These are phyloP conservation scores for Melinaea marsaeus DNA, from an alignment of 2,888 invertebrate species.

Conservation along the genomic window DNA sequence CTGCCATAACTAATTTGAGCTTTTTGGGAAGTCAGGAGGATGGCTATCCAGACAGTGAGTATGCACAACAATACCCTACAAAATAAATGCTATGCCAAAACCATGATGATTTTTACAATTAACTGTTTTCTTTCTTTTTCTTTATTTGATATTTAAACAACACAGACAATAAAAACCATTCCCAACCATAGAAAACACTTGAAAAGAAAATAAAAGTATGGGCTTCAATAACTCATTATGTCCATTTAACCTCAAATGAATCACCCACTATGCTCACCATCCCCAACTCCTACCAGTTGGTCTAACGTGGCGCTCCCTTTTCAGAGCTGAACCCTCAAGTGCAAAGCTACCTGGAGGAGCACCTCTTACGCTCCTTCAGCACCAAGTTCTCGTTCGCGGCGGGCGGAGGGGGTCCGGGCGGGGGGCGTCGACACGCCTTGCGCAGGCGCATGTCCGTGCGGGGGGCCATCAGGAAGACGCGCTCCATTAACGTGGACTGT, in stretches of 20 bases:
- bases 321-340: conserved; percentile 88
- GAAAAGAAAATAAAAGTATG: too few species aligned
- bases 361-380: conserved; percentile 87
- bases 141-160: too few species aligned
- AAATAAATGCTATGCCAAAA: too few species aligned
- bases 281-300: background rate
- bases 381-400: conserved; percentile 83
- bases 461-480: conserved; percentile 95
- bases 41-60: conserved; percentile 90
- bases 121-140: too few species aligned
- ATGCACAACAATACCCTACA: background rate
- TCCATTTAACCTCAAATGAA: too few species aligned
- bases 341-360: conserved; percentile 91
- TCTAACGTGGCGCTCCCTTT: conserved; percentile 32
- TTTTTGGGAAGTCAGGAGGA: conserved; percentile 96
- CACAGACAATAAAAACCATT: too few species aligned
- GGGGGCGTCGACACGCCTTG: conserved; percentile 73
- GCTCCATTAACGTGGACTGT: conserved; percentile 95
- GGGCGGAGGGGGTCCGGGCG: conserved; percentile 61
- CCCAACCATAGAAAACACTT: too few species aligned
- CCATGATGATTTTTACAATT: too few species aligned
- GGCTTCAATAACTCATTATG: too few species aligned
- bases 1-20: conserved; percentile 97
- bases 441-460: conserved; percentile 90
- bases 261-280: too few species aligned